A percentile compares a stretch with the other conserved stretches of the same genome.
Conservation (phyloP, 1,140 invertebrate genomes). For the Drosophila bocki region DNA sequence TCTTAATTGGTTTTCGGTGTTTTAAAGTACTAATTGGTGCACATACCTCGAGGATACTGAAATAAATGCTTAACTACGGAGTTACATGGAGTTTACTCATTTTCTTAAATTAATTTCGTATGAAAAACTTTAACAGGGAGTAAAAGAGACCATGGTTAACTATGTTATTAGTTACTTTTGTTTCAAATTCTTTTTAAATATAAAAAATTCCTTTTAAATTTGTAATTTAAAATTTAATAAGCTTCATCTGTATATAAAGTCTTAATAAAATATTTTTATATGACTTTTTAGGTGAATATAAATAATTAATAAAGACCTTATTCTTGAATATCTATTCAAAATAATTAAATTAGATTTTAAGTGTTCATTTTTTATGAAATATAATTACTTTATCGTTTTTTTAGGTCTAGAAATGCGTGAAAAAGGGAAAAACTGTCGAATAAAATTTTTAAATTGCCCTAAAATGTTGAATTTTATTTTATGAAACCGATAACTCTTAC, state of each 20-base stretch:
- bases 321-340: too few species aligned
- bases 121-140: not conserved
- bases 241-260: not conserved
- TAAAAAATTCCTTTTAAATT: not conserved
- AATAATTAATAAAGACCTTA: not conserved
- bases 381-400: not conserved
- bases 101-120: not conserved
- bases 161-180: not conserved
- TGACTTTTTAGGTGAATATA: not conserved
- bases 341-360: too few species aligned
- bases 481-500: not conserved
- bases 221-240: not conserved
- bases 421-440: not conserved
- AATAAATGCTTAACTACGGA: not conserved
- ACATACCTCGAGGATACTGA: too few species aligned
- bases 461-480: not conserved
- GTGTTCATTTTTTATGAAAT: not conserved
- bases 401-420: not conserved
- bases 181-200: not conserved
- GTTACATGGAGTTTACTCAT: not conserved
- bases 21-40: not conserved
- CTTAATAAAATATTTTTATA: not conserved
- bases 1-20: constrained; percentile 5
- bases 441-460: not conserved
- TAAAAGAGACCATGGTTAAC: not conserved